A percentile compares a stretch with the other conserved stretches of the same genome.
phyloP scores from a whole-genome alignment of 1,140 invertebrate genomes.

The Drosophila novamexicana region DNA sequence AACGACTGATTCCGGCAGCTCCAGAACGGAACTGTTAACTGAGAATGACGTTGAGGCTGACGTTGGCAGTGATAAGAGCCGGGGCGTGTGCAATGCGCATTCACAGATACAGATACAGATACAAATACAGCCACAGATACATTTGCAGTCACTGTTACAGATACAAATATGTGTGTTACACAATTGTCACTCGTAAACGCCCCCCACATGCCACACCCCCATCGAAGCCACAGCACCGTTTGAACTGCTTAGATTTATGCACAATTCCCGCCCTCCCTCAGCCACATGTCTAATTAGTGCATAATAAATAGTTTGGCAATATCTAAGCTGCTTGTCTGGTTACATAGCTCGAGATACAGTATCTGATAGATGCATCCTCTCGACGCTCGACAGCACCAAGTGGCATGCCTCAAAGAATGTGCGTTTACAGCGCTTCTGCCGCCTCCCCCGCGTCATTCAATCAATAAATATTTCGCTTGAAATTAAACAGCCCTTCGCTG shows the following conservation, averaged over 20 bases:
- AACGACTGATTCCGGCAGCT: slow-evolving; percentile 46
- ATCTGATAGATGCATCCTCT: slow-evolving; percentile 26
- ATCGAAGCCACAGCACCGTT: too few species aligned
- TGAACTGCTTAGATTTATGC: too few species aligned
- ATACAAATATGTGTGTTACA: neutral
- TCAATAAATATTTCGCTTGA: slow-evolving; percentile 70
- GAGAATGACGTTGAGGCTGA: slow-evolving; percentile 26
- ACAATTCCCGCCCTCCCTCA: neutral
- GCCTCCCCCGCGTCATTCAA: slow-evolving; percentile 32
- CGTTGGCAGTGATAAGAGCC: slow-evolving; percentile 36
- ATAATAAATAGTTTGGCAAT: slow-evolving; percentile 49
- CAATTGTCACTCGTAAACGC: slow-evolving; percentile 43
- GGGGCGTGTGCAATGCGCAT: slow-evolving; percentile 25
- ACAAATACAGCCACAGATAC: neutral
- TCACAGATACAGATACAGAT: slow-evolving; percentile 13
- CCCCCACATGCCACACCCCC: slow-evolving; percentile 10
- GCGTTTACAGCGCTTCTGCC: neutral
- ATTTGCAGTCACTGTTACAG: neutral
- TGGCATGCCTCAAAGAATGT: slow-evolving; percentile 50
- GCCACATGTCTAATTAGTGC: slow-evolving; percentile 64
- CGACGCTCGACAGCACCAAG: neutral
- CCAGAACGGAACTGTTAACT: slow-evolving; percentile 48
- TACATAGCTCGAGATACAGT: slow-evolving; percentile 13
- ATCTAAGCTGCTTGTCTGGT: neutral
- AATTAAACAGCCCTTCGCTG: slow-evolving; percentile 52